Conservation (phyloP, 2,113 vertebrate genomes). For the Elephas maximus region DNA sequence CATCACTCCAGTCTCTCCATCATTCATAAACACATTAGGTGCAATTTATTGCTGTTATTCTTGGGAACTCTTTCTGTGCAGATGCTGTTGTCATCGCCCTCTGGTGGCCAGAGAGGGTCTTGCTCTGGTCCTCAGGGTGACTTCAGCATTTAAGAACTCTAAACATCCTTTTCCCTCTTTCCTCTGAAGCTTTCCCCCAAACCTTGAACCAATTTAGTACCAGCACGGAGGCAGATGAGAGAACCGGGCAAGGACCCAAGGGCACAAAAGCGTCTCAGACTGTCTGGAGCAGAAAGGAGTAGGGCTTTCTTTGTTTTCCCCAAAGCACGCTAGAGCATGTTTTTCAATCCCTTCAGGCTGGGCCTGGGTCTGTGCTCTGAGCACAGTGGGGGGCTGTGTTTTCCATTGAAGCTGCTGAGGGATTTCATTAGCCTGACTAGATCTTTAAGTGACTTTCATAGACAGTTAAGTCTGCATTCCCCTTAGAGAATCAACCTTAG, state of each 20-base stretch:
- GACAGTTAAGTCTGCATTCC: constrained; percentile 25
- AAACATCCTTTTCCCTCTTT: constrained; percentile 68
- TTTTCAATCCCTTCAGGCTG: constrained; percentile 63
- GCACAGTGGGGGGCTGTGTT: background rate
- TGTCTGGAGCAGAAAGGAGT: constrained; percentile 74
- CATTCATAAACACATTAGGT: constrained; percentile 60
- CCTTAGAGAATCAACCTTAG: constrained; percentile 37
- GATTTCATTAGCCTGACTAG: background rate
- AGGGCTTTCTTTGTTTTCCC: constrained; percentile 72
- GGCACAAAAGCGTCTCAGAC: constrained; percentile 76
- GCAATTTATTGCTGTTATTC: constrained; percentile 64
- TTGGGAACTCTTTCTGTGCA: constrained; percentile 46
- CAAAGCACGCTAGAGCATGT: constrained; percentile 29
- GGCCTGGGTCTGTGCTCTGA: constrained; percentile 37
- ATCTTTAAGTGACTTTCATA: constrained; percentile 54
- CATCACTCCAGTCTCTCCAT: background rate
- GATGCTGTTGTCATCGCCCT: constrained; percentile 70
- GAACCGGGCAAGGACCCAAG: constrained; percentile 77
- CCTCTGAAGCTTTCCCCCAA: constrained; percentile 77
- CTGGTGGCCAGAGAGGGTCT: constrained; percentile 70
- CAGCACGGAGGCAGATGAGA: constrained; percentile 79
- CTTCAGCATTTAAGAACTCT: constrained; percentile 81
- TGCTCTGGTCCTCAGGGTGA: constrained; percentile 61
- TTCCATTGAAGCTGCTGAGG: constrained; percentile 54
- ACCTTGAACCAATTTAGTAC: constrained; percentile 84